Conservation (phyloP, 2,113 vertebrate species). For the Pithys albifrons region DNA sequence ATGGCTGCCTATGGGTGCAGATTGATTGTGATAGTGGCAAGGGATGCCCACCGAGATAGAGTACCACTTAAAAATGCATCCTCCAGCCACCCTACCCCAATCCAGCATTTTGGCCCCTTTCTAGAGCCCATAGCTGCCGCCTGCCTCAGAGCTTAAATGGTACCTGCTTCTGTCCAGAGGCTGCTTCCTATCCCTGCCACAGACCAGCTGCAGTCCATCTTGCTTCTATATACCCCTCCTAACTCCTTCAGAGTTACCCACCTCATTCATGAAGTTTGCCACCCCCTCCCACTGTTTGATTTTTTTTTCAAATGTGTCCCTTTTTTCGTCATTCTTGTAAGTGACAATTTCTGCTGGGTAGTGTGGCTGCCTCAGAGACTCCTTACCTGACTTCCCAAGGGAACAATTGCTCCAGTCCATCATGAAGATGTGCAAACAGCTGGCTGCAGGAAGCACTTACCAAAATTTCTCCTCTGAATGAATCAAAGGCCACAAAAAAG, state of each 20-base stretch:
- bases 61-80: background rate
- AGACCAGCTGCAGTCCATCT: background rate
- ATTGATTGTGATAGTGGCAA: background rate
- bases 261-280: fast-evolving
- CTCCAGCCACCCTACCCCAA: background rate
- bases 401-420: background rate
- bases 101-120: background rate
- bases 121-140: background rate
- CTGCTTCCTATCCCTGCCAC: background rate
- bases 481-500: background rate
- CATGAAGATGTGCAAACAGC: background rate
- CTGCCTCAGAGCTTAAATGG: background rate
- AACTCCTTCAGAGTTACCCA: background rate
- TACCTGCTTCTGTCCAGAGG: background rate
- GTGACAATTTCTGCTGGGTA: background rate
- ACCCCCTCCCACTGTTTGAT: fast-evolving
- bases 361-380: background rate
- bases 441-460: background rate
- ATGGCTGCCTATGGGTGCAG: background rate
- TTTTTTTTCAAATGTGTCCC: background rate
- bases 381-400: background rate
- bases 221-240: background rate
- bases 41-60: background rate
- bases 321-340: background rate
- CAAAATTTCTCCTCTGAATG: background rate